Evolutionary conservation across 2,113 vertebrate species (phyloP).

Genomic region (Anhinga anhinga): DNA sequence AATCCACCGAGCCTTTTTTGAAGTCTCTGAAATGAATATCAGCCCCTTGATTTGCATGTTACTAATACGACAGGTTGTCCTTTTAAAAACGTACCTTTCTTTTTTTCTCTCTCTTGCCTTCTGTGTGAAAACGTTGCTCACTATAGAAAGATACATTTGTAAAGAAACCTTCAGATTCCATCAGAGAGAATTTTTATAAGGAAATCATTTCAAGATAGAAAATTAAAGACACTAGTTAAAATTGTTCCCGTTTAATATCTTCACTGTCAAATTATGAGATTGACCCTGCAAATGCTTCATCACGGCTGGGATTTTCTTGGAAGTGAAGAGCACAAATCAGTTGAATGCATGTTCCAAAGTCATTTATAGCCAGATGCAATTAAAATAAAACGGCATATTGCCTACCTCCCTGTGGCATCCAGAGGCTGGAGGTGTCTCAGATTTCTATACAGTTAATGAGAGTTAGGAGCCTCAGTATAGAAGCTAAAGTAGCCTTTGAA

Average conservation of each 20-base stretch:
- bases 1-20: not conserved
- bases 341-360: not conserved
- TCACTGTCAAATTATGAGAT: not conserved
- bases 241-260: not conserved
- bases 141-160: not conserved
- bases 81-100: too few species aligned
- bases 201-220: not conserved
- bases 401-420: not conserved
- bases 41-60: not conserved
- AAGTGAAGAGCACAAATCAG: not conserved
- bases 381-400: not conserved
- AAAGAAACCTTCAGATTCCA: not conserved
- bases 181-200: not conserved
- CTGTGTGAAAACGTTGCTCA: not conserved
- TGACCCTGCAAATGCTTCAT: not conserved
- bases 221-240: not conserved
- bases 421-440: not conserved
- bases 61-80: not conserved
- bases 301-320: not conserved
- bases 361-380: not conserved
- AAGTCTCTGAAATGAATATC: not conserved
- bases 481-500: not conserved
- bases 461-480: not conserved
- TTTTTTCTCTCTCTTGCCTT: not conserved
- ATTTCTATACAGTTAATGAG: not conserved